A percentile compares a stretch with the other conserved stretches of the same genome.
Conservation (phyloP, 2,888 invertebrate genomes). For the Tortrix viridana region DNA sequence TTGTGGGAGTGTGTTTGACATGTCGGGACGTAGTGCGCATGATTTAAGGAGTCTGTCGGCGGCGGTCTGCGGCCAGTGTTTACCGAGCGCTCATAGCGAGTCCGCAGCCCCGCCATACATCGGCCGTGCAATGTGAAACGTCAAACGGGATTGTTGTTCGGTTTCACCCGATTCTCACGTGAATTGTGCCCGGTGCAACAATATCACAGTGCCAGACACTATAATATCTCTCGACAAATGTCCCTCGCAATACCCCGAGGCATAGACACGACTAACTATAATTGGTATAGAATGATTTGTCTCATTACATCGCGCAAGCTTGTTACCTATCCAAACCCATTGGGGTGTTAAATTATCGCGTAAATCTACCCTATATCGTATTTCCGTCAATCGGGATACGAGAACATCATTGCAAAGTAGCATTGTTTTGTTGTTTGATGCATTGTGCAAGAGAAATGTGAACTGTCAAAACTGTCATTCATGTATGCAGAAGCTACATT, state of each 20-base stretch:
- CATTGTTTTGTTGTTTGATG: slow-evolving; percentile 49
- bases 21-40: slow-evolving; percentile 35
- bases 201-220: slow-evolving; percentile 36
- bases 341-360: slow-evolving; percentile 12
- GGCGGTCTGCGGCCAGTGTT: slow-evolving; percentile 47
- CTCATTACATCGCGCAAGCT: slow-evolving; percentile 17
- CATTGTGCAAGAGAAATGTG: slow-evolving; percentile 37
- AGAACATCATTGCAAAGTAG: slow-evolving; percentile 19
- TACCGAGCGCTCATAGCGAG: slow-evolving; percentile 51
- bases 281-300: slow-evolving; percentile 31
- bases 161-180: slow-evolving; percentile 51
- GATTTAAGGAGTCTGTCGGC: slow-evolving; percentile 34
- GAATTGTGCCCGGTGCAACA: slow-evolving; percentile 42
- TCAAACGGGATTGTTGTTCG: slow-evolving; percentile 72
- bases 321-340: slow-evolving; percentile 13
- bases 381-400: neutral
- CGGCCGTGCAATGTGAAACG: slow-evolving; percentile 78
- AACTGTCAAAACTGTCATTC: slow-evolving; percentile 44
- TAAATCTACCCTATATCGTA: neutral
- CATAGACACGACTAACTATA: slow-evolving; percentile 16
- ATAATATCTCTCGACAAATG: slow-evolving; percentile 4
- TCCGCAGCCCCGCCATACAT: slow-evolving; percentile 78
- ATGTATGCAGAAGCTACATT: slow-evolving; percentile 10
- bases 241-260: slow-evolving; percentile 1
- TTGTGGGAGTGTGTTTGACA: slow-evolving; percentile 55